A percentile compares a stretch with the other conserved stretches of the same genome.
phyloP scores from a whole-genome alignment of 2,797 vertebrate genomes.

The Halcyon smyrnensis region DNA sequence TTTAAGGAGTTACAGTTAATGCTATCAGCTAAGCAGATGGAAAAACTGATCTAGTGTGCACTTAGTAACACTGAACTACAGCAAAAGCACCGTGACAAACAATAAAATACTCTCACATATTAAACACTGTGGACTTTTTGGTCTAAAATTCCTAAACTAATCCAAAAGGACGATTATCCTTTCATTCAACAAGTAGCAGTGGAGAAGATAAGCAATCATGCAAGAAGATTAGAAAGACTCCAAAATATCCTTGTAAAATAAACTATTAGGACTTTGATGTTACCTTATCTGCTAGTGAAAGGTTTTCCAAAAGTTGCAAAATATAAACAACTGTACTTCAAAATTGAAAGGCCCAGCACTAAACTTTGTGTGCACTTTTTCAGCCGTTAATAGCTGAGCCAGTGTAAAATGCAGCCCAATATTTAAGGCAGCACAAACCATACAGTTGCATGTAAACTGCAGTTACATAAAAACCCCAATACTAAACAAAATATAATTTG shows the following conservation, averaged over 20 bases:
- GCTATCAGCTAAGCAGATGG: background rate
- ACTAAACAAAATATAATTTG: background rate
- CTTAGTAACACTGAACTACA: background rate
- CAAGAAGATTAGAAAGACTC: constrained; percentile 2
- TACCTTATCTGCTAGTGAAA: background rate
- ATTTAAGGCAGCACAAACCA: background rate
- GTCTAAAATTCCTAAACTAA: background rate
- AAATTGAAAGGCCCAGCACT: background rate
- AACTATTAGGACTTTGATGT: constrained; percentile 9
- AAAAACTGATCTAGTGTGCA: background rate
- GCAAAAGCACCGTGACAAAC: background rate
- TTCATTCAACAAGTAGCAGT: constrained; percentile 19
- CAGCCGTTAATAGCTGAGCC: background rate
- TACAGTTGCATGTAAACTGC: background rate
- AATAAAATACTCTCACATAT: background rate
- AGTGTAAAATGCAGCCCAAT: background rate
- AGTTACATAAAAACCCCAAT: background rate
- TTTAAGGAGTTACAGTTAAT: background rate
- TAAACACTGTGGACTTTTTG: background rate
- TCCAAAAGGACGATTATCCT: constrained; percentile 18
- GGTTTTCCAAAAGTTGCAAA: background rate
- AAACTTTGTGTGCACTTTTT: background rate
- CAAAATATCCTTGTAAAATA: constrained; percentile 8
- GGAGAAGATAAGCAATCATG: background rate
- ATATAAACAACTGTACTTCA: background rate